Evolutionary conservation across 2,888 invertebrate genomes (phyloP).

Genomic region (Arge pagana): DNA sequence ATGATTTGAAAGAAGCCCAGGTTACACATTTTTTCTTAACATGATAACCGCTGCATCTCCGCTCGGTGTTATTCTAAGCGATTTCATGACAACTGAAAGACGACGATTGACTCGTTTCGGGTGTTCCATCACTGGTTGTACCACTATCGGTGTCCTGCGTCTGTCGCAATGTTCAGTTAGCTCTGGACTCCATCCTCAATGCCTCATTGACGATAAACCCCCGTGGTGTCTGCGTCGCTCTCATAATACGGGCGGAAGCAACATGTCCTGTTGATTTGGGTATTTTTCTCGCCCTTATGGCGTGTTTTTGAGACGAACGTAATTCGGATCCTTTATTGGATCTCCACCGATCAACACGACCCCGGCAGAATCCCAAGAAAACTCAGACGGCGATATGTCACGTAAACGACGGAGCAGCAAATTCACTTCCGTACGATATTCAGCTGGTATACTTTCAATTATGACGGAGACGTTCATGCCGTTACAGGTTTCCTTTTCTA

Average conservation of each 20-base stretch:
- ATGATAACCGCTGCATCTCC: no score
- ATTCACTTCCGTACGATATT: conserved; percentile 13
- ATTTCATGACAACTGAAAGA: no score
- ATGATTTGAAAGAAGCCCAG: no score
- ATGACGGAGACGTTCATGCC: conserved; percentile 14
- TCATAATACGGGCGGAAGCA: conserved; percentile 14
- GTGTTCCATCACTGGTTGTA: no score
- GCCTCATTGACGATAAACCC: conserved; percentile 18
- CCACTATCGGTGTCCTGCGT: no score
- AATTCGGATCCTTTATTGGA: conserved; percentile 19
- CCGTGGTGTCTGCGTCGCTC: not conserved
- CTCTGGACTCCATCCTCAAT: no score
- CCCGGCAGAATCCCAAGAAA: conserved; percentile 19
- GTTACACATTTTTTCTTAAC: no score
- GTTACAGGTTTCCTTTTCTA: not conserved
- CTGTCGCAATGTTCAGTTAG: no score
- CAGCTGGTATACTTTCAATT: conserved; percentile 6
- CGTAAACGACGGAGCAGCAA: conserved; percentile 10
- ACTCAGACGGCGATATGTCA: not conserved
- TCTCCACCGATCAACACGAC: conserved; percentile 1
- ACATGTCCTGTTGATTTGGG: not conserved
- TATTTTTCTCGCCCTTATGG: conserved; percentile 11
- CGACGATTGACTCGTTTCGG: no score
- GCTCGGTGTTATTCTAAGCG: no score
- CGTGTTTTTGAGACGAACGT: conserved; percentile 24